phyloP scores from a whole-genome alignment of 2,797 vertebrate genomes.

The Carduelis carduelis region DNA sequence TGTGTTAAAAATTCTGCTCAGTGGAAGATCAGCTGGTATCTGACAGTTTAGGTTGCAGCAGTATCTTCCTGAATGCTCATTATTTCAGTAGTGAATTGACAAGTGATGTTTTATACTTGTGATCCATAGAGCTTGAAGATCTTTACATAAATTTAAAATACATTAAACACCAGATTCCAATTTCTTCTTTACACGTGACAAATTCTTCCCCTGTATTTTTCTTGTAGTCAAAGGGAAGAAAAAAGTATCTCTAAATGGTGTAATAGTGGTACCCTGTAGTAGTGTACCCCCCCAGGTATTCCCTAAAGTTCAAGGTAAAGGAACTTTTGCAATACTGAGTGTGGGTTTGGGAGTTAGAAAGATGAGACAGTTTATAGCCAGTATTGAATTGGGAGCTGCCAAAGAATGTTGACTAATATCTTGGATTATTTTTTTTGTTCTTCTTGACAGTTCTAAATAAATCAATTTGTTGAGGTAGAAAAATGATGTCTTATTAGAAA shows the following conservation, averaged over 20 bases:
- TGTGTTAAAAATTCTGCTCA: background rate
- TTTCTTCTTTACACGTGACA: background rate
- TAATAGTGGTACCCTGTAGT: background rate
- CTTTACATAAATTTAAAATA: slow-evolving; percentile 5
- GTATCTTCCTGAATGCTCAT: background rate
- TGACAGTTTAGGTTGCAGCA: background rate
- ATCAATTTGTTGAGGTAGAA: background rate
- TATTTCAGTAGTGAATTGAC: background rate
- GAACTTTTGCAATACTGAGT: background rate
- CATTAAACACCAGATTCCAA: background rate
- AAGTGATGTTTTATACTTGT: background rate
- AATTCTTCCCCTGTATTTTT: background rate
- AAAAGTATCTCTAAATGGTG: background rate
- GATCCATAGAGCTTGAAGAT: background rate
- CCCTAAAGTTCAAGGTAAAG: background rate
- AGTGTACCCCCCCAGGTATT: background rate
- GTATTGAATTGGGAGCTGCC: background rate
- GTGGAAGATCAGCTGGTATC: background rate
- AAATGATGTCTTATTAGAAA: background rate
- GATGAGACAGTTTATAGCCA: background rate
- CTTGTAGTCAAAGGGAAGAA: background rate
- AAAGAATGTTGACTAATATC: background rate
- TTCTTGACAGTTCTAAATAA: background rate
- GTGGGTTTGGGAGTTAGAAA: background rate
- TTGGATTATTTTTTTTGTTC: background rate